Conservation (phyloP, 2,888 invertebrate genomes). For the Pherbina coryleti region DNA sequence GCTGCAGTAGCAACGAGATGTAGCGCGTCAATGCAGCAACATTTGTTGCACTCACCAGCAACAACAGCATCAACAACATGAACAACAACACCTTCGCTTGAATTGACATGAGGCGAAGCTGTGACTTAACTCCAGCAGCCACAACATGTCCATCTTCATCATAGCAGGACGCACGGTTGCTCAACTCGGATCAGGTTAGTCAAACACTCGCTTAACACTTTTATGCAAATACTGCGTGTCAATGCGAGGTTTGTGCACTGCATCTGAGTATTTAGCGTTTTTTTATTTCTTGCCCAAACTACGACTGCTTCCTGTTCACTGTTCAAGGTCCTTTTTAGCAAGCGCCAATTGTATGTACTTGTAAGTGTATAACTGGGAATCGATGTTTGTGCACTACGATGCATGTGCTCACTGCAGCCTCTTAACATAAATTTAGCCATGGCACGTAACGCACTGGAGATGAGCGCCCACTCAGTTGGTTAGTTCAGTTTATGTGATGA, state of each 20-base stretch:
- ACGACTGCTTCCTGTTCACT: not conserved
- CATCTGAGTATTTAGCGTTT: conserved; percentile 61
- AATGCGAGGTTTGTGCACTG: conserved; percentile 63
- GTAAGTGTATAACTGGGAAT: not conserved
- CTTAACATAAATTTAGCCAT: conserved; percentile 28
- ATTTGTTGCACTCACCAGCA: conserved; percentile 36
- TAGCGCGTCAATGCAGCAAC: conserved; percentile 37
- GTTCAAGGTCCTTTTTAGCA: not conserved
- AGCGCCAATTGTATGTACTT: not conserved
- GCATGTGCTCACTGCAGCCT: not conserved
- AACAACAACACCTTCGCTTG: conserved; percentile 24
- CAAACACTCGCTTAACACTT: conserved; percentile 51
- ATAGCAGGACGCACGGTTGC: not conserved
- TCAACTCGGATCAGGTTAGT: not conserved
- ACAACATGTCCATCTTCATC: conserved; percentile 64
- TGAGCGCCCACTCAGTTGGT: conserved; percentile 22
- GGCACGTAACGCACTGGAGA: conserved; percentile 16
- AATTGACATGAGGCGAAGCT: conserved; percentile 19
- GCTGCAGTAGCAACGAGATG: conserved; percentile 43
- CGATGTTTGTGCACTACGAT: not conserved
- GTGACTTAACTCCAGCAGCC: conserved; percentile 58
- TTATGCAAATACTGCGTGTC: conserved; percentile 68
- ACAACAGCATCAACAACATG: conserved; percentile 3
- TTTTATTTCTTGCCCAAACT: not conserved
- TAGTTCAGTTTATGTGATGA: not conserved